A percentile compares a stretch with the other conserved stretches of the same genome.
These are phyloP conservation scores for Andrena praecox DNA, from an alignment of 2,888 invertebrate genomes.

Conservation along the genomic window DNA sequence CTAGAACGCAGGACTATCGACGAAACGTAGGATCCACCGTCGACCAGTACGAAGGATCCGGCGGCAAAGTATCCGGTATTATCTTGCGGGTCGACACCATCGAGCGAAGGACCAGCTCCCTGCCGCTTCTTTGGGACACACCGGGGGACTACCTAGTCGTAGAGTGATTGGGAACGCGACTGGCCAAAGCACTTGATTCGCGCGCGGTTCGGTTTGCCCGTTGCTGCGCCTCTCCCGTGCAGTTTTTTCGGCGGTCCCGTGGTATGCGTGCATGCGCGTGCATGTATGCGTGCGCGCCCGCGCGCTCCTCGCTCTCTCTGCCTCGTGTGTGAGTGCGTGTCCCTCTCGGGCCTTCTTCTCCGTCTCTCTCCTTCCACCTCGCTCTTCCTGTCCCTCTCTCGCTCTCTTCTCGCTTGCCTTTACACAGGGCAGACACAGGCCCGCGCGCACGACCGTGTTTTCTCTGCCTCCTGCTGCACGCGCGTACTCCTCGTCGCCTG, in stretches of 20 bases:
- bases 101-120: conserved; percentile 73
- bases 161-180: conserved; percentile 85
- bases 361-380: conserved; percentile 44
- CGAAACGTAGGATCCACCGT: conserved; percentile 38
- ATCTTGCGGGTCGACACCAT: conserved; percentile 72
- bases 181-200: conserved; percentile 85
- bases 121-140: conserved; percentile 79
- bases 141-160: conserved; percentile 85
- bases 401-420: conserved; percentile 45
- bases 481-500: conserved; percentile 52
- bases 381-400: conserved; percentile 53
- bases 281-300: conserved; percentile 71
- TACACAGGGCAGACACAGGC: conserved; percentile 32
- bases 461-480: conserved; percentile 54
- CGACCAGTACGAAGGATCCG: conserved; percentile 56
- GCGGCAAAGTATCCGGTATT: conserved; percentile 69
- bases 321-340: conserved; percentile 50
- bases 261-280: conserved; percentile 75
- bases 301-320: conserved; percentile 49
- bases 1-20: conserved; percentile 34
- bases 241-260: conserved; percentile 82
- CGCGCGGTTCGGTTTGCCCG: conserved; percentile 83
- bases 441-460: conserved; percentile 47
- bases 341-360: conserved; percentile 63
- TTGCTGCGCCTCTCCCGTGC: conserved; percentile 85